These are phyloP conservation scores for Spea bombifrons DNA, from an alignment of 2,113 vertebrate genomes.

Conservation along the genomic window DNA sequence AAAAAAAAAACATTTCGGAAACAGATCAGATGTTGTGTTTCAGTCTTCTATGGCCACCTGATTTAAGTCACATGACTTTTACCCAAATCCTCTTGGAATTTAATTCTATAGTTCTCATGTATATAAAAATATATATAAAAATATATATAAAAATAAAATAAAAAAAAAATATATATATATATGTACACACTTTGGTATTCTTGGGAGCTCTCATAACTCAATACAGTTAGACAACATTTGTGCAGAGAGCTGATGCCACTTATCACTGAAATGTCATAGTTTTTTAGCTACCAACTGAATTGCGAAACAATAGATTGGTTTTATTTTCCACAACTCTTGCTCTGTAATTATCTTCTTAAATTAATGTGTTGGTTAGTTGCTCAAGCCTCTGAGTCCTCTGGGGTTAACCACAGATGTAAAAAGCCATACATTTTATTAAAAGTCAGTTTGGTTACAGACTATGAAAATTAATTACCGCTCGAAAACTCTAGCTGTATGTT, in stretches of 20 bases:
- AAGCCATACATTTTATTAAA: slow-evolving; percentile 56
- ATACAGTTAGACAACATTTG: background rate
- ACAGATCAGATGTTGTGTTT: no score
- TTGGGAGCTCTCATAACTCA: background rate
- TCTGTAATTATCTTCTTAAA: slow-evolving; percentile 46
- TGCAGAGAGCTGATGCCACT: background rate
- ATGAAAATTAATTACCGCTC: slow-evolving; percentile 64
- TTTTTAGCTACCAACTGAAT: background rate
- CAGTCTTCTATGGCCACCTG: no score
- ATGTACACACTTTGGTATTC: no score
- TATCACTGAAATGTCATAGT: background rate
- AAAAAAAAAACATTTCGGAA: no score
- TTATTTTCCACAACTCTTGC: slow-evolving; percentile 9
- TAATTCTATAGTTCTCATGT: no score
- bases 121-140: no score
- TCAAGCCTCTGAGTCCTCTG: slow-evolving; percentile 41
- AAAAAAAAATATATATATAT: no score
- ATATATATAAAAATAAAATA: no score
- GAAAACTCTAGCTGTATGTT: slow-evolving; percentile 52
- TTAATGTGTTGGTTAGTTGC: slow-evolving; percentile 33
- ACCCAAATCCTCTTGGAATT: no score
- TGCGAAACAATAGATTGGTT: background rate
- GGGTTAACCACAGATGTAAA: slow-evolving; percentile 55
- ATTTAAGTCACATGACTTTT: no score
- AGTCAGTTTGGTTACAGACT: slow-evolving; percentile 54